A percentile compares a stretch with the other conserved stretches of the same genome.
Evolutionary conservation across 2,888 invertebrate species (phyloP).

Genomic region (Pollenia amentaria): DNA sequence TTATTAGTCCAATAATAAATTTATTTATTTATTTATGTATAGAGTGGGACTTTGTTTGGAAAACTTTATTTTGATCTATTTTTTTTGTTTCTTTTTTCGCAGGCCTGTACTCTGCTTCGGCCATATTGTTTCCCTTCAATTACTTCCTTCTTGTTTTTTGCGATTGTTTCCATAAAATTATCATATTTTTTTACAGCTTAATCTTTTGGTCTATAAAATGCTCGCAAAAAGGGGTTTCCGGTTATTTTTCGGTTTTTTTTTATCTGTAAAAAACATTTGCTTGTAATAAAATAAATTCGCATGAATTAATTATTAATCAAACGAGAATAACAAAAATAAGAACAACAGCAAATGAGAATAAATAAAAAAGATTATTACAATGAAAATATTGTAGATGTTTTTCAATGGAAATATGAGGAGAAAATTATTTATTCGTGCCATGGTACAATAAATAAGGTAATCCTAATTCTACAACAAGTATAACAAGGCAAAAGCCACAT

Average conservation of each 20-base stretch:
- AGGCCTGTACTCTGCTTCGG: no score
- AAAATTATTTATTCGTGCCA: no score
- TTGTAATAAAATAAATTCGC: constrained; percentile 46
- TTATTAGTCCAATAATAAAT: not conserved
- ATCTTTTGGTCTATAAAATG: constrained; percentile 19
- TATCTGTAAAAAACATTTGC: constrained; percentile 32
- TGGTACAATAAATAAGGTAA: no score
- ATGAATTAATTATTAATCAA: constrained; percentile 39
- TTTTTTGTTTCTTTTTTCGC: not conserved
- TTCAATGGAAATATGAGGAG: not conserved
- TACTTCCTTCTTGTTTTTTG: constrained; percentile 1
- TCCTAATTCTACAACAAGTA: no score
- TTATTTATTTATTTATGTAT: not conserved
- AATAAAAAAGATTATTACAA: not conserved
- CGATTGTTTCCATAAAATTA: constrained; percentile 11
- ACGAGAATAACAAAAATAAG: not conserved
- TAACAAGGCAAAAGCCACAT: no score
- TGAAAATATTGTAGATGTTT: not conserved
- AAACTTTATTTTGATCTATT: not conserved
- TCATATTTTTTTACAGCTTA: constrained; percentile 3
- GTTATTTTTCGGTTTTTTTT: not conserved
- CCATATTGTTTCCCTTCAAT: constrained; percentile 22
- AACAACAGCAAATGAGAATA: not conserved
- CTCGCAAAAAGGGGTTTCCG: not conserved
- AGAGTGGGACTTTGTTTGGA: constrained; percentile 1